Evolutionary conservation across 92 coral and sea anemone genomes (phyloP).

Genomic region (Epizoanthus rinbou): DNA sequence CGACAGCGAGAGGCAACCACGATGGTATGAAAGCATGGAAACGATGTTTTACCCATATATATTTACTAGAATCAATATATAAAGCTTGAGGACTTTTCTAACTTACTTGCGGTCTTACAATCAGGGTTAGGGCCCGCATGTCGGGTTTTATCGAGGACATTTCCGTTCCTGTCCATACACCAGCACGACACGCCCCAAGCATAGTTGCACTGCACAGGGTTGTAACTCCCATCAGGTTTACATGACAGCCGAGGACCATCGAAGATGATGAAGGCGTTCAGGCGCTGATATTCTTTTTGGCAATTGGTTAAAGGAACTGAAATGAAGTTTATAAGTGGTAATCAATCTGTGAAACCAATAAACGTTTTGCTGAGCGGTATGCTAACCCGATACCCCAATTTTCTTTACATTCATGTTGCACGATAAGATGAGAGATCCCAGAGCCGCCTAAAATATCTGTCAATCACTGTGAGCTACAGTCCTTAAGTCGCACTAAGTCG

Average conservation of each 20-base stretch:
- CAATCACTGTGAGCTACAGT: too few species aligned
- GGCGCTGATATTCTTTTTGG: constrained; percentile 34
- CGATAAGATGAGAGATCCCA: too few species aligned
- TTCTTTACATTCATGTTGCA: too few species aligned
- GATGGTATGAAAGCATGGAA: too few species aligned
- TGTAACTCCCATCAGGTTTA: constrained; percentile 64
- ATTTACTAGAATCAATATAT: too few species aligned
- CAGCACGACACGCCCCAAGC: constrained; percentile 32
- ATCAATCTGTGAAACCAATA: too few species aligned
- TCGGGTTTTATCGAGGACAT: constrained; percentile 24
- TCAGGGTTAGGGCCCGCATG: background rate
- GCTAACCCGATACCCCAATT: too few species aligned
- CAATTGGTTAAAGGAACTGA: constrained; percentile 24
- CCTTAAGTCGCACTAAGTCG: too few species aligned
- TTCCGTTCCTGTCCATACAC: constrained; percentile 41
- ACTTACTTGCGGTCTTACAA: constrained; percentile 34
- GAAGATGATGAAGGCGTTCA: constrained; percentile 7
- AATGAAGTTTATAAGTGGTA: background rate
- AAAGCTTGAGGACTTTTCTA: background rate
- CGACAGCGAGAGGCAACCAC: too few species aligned
- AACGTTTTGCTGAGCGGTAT: too few species aligned
- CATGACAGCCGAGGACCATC: constrained; percentile 29
- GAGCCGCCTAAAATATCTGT: too few species aligned
- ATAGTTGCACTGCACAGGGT: constrained; percentile 72
- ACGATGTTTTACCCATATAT: too few species aligned